These are phyloP conservation scores for Ariopsis seemanni DNA, from an alignment of 2,113 vertebrate species.

Conservation along the genomic window DNA sequence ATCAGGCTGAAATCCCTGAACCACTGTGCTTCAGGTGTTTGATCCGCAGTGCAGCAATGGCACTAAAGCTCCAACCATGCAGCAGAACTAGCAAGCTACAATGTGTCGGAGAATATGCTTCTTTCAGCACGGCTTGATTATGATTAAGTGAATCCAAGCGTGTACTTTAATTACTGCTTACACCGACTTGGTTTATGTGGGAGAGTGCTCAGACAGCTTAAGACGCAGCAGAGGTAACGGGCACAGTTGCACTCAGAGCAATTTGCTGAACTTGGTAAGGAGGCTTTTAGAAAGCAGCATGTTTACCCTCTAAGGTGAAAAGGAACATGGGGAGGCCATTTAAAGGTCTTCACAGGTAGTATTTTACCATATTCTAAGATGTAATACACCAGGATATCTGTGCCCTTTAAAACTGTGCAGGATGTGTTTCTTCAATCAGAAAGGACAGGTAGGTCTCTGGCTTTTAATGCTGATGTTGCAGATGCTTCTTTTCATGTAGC, in stretches of 20 bases:
- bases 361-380: not conserved
- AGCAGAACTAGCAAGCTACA: conserved; percentile 64
- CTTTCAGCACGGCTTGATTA: conserved; percentile 73
- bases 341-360: not conserved
- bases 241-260: conserved; percentile 48
- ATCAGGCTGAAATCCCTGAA: conserved; percentile 63
- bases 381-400: not conserved
- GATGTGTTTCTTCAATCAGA: conserved; percentile 8
- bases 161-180: conserved; percentile 78
- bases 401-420: not conserved
- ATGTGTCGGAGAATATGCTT: conserved; percentile 60
- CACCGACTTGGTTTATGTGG: conserved; percentile 70
- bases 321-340: conserved; percentile 29
- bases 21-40: conserved; percentile 68
- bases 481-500: not conserved
- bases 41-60: conserved; percentile 61
- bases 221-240: conserved; percentile 63
- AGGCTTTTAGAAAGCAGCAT: conserved; percentile 56
- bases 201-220: conserved; percentile 62
- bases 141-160: conserved; percentile 75
- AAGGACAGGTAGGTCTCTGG: conserved; percentile 6
- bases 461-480: conserved; percentile 19
- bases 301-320: conserved; percentile 59
- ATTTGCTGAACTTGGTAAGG: conserved; percentile 60
- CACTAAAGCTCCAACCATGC: conserved; percentile 63